Evolutionary conservation across 2,888 invertebrate genomes (phyloP).

Genomic region (Galeopsomyia nigrocyanea): DNA sequence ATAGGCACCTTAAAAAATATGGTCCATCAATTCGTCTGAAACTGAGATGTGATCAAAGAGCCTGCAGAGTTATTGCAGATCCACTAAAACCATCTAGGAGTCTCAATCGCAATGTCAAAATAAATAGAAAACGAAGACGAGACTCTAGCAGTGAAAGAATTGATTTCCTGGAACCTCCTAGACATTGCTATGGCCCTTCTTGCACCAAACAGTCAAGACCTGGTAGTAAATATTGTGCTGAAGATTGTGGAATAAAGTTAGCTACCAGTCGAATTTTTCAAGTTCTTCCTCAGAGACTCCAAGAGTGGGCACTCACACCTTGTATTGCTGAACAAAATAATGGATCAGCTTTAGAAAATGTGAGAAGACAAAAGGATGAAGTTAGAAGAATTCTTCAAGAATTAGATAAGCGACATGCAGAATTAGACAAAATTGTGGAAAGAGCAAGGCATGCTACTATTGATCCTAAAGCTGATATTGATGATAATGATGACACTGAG

Average conservation of each 20-base stretch:
- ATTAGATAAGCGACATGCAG: conserved; percentile 81
- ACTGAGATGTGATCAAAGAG: conserved; percentile 70
- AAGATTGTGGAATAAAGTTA: conserved; percentile 90
- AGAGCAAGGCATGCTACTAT: conserved; percentile 81
- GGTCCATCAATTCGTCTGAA: conserved; percentile 71
- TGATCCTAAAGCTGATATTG: conserved; percentile 73
- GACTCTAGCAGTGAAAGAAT: conserved; percentile 65
- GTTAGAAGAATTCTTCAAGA: conserved; percentile 85
- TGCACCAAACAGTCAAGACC: conserved; percentile 84
- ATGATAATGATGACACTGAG: conserved; percentile 79
- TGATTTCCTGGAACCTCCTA: conserved; percentile 68
- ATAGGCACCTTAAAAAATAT: conserved; percentile 72
- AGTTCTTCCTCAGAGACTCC: conserved; percentile 88
- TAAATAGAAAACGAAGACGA: conserved; percentile 61
- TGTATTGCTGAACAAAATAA: conserved; percentile 90
- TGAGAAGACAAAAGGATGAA: conserved; percentile 84
- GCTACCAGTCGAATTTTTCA: conserved; percentile 89
- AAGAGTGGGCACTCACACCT: conserved; percentile 91
- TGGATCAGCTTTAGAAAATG: conserved; percentile 77
- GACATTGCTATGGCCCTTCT: conserved; percentile 93
- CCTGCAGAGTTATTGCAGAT: conserved; percentile 68
- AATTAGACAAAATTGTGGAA: conserved; percentile 85
- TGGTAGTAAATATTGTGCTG: conserved; percentile 93
- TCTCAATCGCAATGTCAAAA: conserved; percentile 61
- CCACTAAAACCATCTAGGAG: conserved; percentile 64